Conservation (phyloP, 2,888 invertebrate genomes). For the Cerastis rubricosa region DNA sequence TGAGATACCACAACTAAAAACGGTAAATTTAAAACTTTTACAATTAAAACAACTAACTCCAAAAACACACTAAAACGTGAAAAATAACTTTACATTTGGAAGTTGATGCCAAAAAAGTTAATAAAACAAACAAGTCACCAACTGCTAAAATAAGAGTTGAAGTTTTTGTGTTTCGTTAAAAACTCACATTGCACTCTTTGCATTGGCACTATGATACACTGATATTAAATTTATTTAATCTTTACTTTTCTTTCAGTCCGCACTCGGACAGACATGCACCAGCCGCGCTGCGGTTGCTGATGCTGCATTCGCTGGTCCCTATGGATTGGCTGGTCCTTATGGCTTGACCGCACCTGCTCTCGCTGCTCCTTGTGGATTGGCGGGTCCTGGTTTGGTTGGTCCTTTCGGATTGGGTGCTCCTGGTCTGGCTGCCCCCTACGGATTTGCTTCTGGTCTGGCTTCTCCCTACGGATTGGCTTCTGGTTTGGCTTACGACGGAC, state of each 20-base stretch:
- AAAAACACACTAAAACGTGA: too few relatives aligned
- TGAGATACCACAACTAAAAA: too few relatives aligned
- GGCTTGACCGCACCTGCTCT: neutral
- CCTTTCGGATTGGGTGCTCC: neutral
- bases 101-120: too few relatives aligned
- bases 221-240: too few relatives aligned
- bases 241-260: neutral
- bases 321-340: neutral
- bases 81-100: too few relatives aligned
- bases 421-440: neutral
- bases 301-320: neutral
- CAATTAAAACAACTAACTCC: too few relatives aligned
- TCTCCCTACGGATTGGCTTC: constrained; percentile 10
- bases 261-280: neutral
- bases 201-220: neutral
- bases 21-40: too few relatives aligned
- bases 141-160: too few relatives aligned
- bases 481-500: constrained; percentile 26
- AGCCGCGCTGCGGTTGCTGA: constrained; percentile 19
- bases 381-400: neutral
- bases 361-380: neutral
- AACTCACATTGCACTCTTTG: too few relatives aligned
- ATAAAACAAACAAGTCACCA: too few relatives aligned
- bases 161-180: neutral
- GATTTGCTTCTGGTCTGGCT: neutral